Evolutionary conservation across 2,888 invertebrate genomes (phyloP).

Genomic region (Mycogona germanica): DNA sequence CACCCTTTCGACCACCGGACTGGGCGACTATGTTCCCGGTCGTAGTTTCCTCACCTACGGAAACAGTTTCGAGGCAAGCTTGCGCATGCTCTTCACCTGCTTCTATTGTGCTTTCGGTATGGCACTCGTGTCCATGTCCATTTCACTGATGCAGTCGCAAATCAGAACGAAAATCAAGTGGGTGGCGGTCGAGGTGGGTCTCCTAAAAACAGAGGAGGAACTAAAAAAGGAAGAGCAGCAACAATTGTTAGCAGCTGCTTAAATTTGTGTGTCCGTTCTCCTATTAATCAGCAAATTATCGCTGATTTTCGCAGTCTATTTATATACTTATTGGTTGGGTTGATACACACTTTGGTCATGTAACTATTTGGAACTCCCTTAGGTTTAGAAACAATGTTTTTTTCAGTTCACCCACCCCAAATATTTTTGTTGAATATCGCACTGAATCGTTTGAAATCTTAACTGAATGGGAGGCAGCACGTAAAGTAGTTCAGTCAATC

Average conservation of each 20-base stretch:
- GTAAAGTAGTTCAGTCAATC: too few species aligned
- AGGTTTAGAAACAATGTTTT: too few species aligned
- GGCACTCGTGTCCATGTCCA: slow-evolving; percentile 37
- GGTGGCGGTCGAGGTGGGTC: slow-evolving; percentile 31
- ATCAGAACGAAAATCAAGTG: slow-evolving; percentile 29
- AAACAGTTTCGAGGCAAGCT: slow-evolving; percentile 14
- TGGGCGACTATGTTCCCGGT: slow-evolving; percentile 36
- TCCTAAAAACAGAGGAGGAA: slow-evolving; percentile 26
- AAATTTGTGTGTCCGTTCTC: slow-evolving; percentile 33
- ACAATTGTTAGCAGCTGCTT: slow-evolving; percentile 25
- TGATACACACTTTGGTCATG: too few species aligned
- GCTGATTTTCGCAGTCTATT: too few species aligned
- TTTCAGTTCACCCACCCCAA: too few species aligned
- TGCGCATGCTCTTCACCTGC: slow-evolving; percentile 26
- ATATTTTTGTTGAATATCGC: too few species aligned
- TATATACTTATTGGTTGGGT: too few species aligned
- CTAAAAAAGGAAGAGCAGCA: slow-evolving; percentile 6
- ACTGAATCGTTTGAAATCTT: too few species aligned
- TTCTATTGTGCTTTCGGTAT: slow-evolving; percentile 36
- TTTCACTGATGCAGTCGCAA: slow-evolving; percentile 37
- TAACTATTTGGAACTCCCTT: too few species aligned
- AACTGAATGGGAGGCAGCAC: too few species aligned
- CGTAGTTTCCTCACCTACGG: slow-evolving; percentile 19
- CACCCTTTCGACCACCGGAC: slow-evolving; percentile 35
- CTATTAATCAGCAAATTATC: too few species aligned